Base-by-base conservation (phyloP, 2,113 vertebrate genomes). In the Thymallus thymallus region DNA sequence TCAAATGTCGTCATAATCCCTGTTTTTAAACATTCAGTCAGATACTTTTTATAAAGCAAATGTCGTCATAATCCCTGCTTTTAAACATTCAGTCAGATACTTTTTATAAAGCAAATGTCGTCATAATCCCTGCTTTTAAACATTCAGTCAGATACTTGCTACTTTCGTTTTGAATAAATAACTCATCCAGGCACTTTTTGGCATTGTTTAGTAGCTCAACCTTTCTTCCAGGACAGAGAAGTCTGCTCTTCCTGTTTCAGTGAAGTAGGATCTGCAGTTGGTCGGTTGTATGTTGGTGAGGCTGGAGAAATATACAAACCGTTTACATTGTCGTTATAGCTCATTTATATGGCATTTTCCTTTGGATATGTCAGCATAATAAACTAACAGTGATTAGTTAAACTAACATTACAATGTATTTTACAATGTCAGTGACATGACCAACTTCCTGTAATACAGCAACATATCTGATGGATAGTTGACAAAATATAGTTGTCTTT, bases 221-320 rank as follows among this genome's bases (percentile, higher is more conserved):
- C 6, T 63, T 10, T 70, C 29, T 72, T 18, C 69, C 46, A 69
- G 65, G 48, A 78, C n/a, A 3, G 66, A 69, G 73, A 87, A 80
- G 79, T 85, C 76, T 74, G 85, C 81, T 30, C 18, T 4, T 32
- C 81, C 83, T 16, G 72, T 29, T 60, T 66, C 51, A 10, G 30
- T 72, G 65, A 87, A 87, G 72, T 87, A 87, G 9, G 78, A 63
- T 2, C 16, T 69, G 73, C 85, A 87, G 61, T 69, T 26, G 55
- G 22, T 32, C n/a, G 41, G 32, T 48, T 68, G 24, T 10, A 87
- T 72, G 6, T 77, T 68, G 1, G 18, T 20, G 69, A 80, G 80
- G 51, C 85, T 87, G 41, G 14, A 24, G 68, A 26, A 61, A 56
- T 4, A 58, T 58, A 45, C 14, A 75, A 23, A 68, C 16, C 60